Evolutionary conservation across 2,888 invertebrate species (phyloP), one percentile per base, ranked within the genome.

Genomic region (Achlya flavicornis): DNA sequence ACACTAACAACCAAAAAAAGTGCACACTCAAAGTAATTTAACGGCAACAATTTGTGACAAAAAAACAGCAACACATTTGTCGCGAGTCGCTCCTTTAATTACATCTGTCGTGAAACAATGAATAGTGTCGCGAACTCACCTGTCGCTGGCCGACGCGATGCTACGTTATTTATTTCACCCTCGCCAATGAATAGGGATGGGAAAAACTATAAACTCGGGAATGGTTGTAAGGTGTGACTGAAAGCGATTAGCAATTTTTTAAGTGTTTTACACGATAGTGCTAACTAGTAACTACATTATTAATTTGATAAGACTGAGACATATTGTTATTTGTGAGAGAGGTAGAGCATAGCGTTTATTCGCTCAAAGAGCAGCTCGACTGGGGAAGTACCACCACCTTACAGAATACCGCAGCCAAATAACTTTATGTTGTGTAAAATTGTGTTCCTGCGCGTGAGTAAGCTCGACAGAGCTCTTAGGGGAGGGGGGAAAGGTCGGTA

Each of bases 201-300:
- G 77, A 78, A 84, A 89, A 90, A 89, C 86, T 89, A 89, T 85
- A 83, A 84, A 83, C 80, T 78, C 63, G 78, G 77, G 73, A 78
- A 71, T 62, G 64, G 64, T 35, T 38, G 16, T 43, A 5, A 8
- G 41, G 0, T 26, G 19, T 12, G 4, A 59, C 59, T 38, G 38
- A 38, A 11, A 11, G 60, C 41, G 19, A 19, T 59, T 19, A 41
- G 59, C 59, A 41, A 26, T 60, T 19, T 19, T 53, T n/a, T 16
- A 48, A 48, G 10, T 2, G 6, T 8, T 4, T 53, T 10, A 10
- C 4, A 16, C 10, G 5, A 11, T 41, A 26, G 26, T 26, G 26
- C 26, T 26, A 26, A 26, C 26, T 26, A 1, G 1, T 26, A 26
- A 26, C 26, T 26, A 1, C 26, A 26, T n/a, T 26, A 26, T 26